A percentile compares a stretch with the other conserved stretches of the same genome.
Conservation (phyloP, 1,140 invertebrate species). For the Lepidotrigona ventralis region DNA sequence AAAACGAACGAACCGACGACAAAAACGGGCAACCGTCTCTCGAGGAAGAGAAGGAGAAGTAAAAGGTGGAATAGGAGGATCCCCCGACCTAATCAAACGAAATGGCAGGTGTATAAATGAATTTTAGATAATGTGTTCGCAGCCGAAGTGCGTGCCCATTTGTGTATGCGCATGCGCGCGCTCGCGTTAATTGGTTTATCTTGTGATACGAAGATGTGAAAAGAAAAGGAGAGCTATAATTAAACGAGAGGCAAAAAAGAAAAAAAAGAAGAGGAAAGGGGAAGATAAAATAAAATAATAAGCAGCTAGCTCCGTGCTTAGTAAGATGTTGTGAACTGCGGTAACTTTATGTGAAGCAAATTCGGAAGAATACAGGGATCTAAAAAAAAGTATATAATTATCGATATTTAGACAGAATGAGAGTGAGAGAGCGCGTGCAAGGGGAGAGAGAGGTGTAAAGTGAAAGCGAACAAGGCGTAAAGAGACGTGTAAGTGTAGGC, state of each 20-base stretch:
- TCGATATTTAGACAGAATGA: conserved; percentile 45
- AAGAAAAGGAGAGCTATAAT: conserved; percentile 7
- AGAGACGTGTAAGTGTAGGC: conserved; percentile 53
- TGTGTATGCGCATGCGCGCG: conserved; percentile 42
- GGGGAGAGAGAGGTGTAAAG: conserved; percentile 32
- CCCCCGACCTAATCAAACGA: conserved; percentile 22
- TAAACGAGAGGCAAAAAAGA: conserved; percentile 24
- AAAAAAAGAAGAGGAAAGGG: too few relatives aligned
- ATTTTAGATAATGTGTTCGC: conserved; percentile 57
- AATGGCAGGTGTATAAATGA: conserved; percentile 67
- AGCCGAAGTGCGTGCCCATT: conserved; percentile 40
- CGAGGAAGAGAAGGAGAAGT: not conserved
- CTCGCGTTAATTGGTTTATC: conserved; percentile 72
- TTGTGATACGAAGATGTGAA: conserved; percentile 74
- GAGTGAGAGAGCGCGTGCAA: conserved; percentile 8
- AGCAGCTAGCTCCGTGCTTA: conserved; percentile 69
- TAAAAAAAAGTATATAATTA: conserved; percentile 40
- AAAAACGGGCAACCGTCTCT: not conserved
- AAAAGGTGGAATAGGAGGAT: not conserved
- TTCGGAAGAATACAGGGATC: conserved; percentile 81
- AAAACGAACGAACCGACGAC: not conserved
- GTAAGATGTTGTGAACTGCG: conserved; percentile 67
- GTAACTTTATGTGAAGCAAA: conserved; percentile 77
- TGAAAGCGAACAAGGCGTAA: conserved; percentile 38
- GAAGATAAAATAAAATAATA: conserved; percentile 15